Percentiles rank a stretch among this genome's conserved stretches.
Evolutionary conservation across 2,113 vertebrate species (phyloP).

Genomic region (Dolichotis patagonum): DNA sequence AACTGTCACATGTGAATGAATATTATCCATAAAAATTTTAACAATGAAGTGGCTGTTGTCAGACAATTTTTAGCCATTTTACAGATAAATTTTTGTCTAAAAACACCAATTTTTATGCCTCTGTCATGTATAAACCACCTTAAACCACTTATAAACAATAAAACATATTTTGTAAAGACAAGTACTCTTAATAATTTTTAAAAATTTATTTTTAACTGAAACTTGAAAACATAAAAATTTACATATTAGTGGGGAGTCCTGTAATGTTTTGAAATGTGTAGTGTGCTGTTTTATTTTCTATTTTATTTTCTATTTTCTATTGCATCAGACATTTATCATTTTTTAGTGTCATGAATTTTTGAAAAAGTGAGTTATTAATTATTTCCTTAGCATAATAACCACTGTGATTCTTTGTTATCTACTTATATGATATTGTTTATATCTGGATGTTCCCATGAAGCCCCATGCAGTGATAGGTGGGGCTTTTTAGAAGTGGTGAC

Average conservation of each 20-base stretch:
- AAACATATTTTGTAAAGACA: neutral
- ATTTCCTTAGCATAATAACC: neutral
- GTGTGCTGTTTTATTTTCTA: no score
- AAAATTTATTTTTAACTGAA: neutral
- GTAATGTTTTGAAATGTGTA: neutral
- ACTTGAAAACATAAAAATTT: neutral
- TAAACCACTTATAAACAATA: slow-evolving; percentile 13
- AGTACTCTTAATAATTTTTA: neutral
- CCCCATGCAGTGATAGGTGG: neutral
- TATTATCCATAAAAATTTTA: slow-evolving; percentile 23
- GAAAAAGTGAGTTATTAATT: neutral
- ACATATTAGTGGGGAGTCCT: neutral
- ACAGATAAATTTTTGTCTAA: neutral
- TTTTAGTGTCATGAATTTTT: neutral
- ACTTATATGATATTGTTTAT: neutral
- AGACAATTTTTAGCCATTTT: neutral
- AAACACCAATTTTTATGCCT: neutral
- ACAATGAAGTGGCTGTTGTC: neutral
- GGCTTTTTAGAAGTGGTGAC: neutral
- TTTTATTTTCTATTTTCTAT: no score
- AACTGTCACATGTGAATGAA: neutral
- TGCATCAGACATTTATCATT: neutral
- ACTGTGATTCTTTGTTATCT: neutral
- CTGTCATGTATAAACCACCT: neutral
- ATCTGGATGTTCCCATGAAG: neutral